phyloP scores from a whole-genome alignment of 2,113 vertebrate genomes.

The Struthidea cinerea region DNA sequence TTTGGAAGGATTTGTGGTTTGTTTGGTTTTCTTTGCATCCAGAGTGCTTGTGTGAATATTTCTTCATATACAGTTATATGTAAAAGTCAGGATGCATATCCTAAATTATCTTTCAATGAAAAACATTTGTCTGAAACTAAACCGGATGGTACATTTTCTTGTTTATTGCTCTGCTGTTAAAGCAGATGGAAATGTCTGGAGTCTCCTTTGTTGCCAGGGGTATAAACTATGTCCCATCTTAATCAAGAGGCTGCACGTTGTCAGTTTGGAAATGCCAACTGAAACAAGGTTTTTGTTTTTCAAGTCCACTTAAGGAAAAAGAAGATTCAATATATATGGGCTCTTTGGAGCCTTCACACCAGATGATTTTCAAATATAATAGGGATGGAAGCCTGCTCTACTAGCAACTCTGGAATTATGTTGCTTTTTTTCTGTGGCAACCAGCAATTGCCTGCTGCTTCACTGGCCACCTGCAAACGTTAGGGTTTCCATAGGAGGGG shows the following conservation, averaged over 20 bases:
- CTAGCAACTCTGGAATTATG: not conserved
- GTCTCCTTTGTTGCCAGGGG: not conserved
- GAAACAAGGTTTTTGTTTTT: not conserved
- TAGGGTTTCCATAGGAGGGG: not conserved
- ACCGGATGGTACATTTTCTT: not conserved
- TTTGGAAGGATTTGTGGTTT: not conserved
- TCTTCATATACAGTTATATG: not conserved
- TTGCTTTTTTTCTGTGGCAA: not conserved
- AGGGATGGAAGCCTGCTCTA: not conserved
- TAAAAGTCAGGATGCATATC: not conserved
- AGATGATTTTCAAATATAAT: not conserved
- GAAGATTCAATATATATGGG: not conserved
- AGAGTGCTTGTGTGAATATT: not conserved
- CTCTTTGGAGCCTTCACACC: not conserved
- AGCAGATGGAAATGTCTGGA: not conserved
- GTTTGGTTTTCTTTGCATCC: not conserved
- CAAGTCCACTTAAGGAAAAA: not conserved
- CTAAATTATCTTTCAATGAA: not conserved
- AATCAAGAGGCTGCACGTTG: not conserved
- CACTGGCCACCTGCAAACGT: not conserved
- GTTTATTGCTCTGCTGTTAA: not conserved
- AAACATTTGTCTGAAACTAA: not conserved
- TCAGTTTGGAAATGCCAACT: not conserved
- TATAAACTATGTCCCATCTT: not conserved
- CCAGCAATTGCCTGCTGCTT: not conserved